Evolutionary conservation across 53 echinoderm and acorn worm genomes (phyloP).

Genomic region (Stichopus horrens): DNA sequence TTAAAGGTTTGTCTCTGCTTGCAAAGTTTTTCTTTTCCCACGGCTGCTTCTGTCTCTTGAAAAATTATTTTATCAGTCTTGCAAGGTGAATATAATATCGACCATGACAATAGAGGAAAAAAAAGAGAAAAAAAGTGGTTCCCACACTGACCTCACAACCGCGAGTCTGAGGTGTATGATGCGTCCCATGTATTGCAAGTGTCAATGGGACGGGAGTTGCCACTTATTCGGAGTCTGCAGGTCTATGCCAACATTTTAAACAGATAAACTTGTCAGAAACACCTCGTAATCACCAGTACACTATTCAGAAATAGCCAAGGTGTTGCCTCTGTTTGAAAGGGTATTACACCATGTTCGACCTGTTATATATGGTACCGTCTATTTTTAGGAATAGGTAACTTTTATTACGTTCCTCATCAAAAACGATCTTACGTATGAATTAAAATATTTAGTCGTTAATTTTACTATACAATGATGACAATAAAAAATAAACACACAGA

Average conservation of each 20-base stretch:
- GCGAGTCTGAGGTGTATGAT: neutral
- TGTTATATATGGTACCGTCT: neutral
- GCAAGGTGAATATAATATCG: neutral
- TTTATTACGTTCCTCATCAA: no score
- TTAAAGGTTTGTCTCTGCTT: no score
- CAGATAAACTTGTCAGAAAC: constrained; percentile 35
- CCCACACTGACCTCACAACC: constrained; percentile 26
- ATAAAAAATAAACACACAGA: no score
- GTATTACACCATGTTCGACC: neutral
- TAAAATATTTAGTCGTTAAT: no score
- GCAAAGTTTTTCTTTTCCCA: neutral
- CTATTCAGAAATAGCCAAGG: constrained; percentile 19
- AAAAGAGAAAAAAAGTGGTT: neutral
- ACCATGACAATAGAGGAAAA: neutral
- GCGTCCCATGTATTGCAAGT: neutral
- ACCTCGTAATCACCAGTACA: constrained; percentile 2
- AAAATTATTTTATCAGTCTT: no score
- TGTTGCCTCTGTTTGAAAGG: neutral
- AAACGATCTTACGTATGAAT: no score
- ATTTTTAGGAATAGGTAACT: neutral
- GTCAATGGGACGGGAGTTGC: constrained; percentile 22
- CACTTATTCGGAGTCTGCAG: constrained; percentile 15
- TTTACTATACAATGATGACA: no score
- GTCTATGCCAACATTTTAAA: constrained; percentile 39
- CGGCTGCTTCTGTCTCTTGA: neutral